Conservation (phyloP, 2,113 vertebrate genomes). For the Myiagra hebetior region DNA sequence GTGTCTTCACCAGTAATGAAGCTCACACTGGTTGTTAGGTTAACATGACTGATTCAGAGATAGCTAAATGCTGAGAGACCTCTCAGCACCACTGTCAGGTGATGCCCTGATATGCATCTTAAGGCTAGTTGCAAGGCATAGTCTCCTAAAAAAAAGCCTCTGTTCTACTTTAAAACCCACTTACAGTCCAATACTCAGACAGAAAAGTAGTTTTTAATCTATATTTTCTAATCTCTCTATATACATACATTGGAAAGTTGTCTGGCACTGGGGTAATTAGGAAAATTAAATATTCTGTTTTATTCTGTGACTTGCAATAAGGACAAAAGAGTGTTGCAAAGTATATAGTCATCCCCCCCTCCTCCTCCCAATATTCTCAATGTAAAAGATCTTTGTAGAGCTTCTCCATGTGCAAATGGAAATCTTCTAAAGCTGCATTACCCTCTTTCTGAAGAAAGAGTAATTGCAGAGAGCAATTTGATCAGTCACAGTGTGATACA, state of each 20-base stretch:
- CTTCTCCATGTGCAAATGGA: neutral
- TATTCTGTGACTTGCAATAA: neutral
- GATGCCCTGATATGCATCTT: neutral
- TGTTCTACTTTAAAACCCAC: neutral
- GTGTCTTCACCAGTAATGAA: neutral
- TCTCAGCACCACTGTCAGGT: neutral
- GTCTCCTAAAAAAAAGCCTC: neutral
- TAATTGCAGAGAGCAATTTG: neutral
- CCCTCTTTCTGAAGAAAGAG: neutral
- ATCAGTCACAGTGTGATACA: neutral
- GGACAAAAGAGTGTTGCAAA: neutral
- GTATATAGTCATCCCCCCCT: neutral
- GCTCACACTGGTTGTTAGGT: rapidly evolving
- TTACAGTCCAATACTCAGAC: neutral
- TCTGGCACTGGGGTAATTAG: neutral
- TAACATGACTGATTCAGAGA: neutral
- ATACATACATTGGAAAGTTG: neutral
- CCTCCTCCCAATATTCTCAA: neutral
- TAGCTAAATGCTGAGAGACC: neutral
- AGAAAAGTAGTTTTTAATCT: neutral
- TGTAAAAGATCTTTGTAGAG: neutral
- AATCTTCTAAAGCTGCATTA: neutral
- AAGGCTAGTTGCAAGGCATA: neutral
- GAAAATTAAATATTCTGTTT: neutral
- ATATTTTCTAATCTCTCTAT: neutral